Evolutionary conservation across 2,113 vertebrate genomes (phyloP).

Genomic region (Tachysurus vachellii): DNA sequence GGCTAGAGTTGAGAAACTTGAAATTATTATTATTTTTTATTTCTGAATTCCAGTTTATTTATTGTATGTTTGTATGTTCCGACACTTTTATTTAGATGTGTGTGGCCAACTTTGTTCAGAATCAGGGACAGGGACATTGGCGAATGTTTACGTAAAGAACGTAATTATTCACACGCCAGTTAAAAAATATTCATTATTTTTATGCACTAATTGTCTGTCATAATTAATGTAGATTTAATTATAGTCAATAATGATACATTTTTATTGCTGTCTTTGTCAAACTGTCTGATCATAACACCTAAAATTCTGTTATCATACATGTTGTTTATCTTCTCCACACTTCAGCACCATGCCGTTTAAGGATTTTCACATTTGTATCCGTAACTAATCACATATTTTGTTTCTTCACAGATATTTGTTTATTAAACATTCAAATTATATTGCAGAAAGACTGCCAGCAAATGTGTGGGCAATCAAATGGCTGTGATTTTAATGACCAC

Average conservation of each 20-base stretch:
- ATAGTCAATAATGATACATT: neutral
- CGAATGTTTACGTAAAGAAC: neutral
- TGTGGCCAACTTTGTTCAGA: neutral
- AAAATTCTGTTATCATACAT: too few species aligned
- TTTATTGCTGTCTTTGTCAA: neutral
- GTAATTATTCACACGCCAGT: neutral
- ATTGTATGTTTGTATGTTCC: neutral
- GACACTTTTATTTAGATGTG: neutral
- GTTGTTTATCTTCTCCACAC: neutral
- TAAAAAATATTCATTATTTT: neutral
- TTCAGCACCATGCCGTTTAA: conserved; percentile 1
- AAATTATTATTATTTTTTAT: neutral
- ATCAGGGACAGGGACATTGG: neutral
- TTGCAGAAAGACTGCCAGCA: neutral
- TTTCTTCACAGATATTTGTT: neutral
- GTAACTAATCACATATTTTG: conserved; percentile 1
- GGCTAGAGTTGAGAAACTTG: neutral
- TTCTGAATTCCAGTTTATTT: too few species aligned
- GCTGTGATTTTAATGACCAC: neutral
- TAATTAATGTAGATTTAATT: neutral
- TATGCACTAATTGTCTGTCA: neutral
- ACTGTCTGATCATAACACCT: neutral
- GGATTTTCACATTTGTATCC: conserved; percentile 31
- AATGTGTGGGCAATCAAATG: conserved; percentile 24
- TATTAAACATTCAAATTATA: conserved; percentile 10